phyloP scores from a whole-genome alignment of 2,113 vertebrate species.

The Gymnobelideus leadbeateri region DNA sequence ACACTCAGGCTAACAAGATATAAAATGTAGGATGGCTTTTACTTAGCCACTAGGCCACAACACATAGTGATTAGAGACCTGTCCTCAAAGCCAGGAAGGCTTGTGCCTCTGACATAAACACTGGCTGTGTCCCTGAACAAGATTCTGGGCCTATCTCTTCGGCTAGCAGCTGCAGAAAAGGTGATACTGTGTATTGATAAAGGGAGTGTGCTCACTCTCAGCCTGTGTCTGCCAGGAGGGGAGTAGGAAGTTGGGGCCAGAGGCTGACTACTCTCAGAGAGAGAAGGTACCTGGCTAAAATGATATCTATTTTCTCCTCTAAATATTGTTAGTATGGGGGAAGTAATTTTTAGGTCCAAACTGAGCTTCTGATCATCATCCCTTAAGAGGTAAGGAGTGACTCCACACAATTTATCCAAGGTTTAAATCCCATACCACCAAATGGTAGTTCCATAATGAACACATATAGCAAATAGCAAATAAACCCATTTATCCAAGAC shows the following conservation, averaged over 20 bases:
- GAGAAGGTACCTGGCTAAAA: neutral
- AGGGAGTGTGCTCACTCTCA: neutral
- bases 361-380: too few relatives aligned
- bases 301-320: neutral
- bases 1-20: neutral
- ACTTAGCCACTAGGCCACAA: neutral
- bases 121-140: neutral
- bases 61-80: neutral
- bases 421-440: too few relatives aligned
- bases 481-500: too few relatives aligned
- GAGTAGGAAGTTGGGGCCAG: neutral
- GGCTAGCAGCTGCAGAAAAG: too few relatives aligned
- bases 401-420: too few relatives aligned
- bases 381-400: too few relatives aligned
- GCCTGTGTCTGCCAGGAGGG: neutral
- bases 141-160: neutral
- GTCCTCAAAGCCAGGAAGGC: neutral
- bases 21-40: neutral
- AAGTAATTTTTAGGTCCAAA: neutral
- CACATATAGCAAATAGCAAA: too few relatives aligned
- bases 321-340: neutral
- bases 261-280: neutral
- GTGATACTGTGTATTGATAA: neutral
- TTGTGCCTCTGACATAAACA: neutral
- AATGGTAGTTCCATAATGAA: too few relatives aligned